Evolutionary conservation across 2,888 invertebrate species (phyloP), one percentile per base, ranked within the genome.

Genomic region (Scelioninae gen. 2): DNA sequence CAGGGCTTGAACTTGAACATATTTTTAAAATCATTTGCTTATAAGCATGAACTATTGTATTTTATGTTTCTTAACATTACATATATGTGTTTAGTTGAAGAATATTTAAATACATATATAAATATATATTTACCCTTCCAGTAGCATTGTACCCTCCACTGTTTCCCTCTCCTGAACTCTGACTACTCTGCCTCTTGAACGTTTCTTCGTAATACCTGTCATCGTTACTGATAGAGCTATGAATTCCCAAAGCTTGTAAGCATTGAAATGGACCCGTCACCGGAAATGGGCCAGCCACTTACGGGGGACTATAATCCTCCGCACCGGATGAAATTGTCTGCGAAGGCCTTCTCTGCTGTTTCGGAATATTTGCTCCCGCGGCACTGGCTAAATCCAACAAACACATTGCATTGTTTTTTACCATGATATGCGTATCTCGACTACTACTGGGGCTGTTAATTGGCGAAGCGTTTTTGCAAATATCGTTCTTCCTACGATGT

Each of bases 371-470:
- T 1, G 88, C 80, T 0, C 90, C 89, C 2, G 92, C 91, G 0
- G 94, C 91, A 74, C 95, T 94, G 0, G 95, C 94, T 58, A 98
- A 86, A 83, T 97, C 97, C 69, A 98, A 88, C 9, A 98, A 87
- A 84, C 98, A 98, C 86, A 96, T 91, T 0, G 98, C 97, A 85
- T 98, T 98, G 83, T 96, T 96, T 79, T 93, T 94, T 90, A 98
- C 94, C 3, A 93, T 90, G 46, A 92, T 87, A 82, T 95, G 90
- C 74, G 88, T 87, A 63, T 90, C 88, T 83, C 87, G 84, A 74
- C 88, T 81, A 25, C 81, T 80, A 0, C n/a, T n/a, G n/a, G 84
- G 81, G 53, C 85, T 85, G 31, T 81, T 79, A 70, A 88, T 80
- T 55, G 86, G 81, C 76, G 87, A 76, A 74, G 84, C 33, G 67